Conservation (phyloP, 2,888 invertebrate species). For the Sylvicola cinctus region DNA sequence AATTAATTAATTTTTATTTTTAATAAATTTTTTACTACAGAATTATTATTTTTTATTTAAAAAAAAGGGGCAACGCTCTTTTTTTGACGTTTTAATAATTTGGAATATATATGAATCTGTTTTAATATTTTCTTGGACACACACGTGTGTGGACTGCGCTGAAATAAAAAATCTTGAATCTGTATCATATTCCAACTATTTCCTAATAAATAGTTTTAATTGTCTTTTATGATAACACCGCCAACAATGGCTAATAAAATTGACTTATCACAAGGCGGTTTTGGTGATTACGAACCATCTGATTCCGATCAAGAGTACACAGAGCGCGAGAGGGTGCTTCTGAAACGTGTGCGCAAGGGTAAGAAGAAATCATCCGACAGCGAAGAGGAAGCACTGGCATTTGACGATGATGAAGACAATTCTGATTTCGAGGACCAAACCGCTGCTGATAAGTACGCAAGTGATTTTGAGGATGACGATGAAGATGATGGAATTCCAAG, state of each 20-base stretch:
- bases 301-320: constrained; percentile 56
- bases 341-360: constrained; percentile 36
- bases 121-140: too few relatives aligned
- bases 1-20: too few relatives aligned
- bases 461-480: constrained; percentile 58
- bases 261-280: neutral
- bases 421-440: constrained; percentile 25
- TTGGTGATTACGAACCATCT: constrained; percentile 37
- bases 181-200: too few relatives aligned
- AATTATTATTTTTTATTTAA: too few relatives aligned
- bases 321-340: constrained; percentile 37
- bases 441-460: constrained; percentile 27
- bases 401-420: constrained; percentile 29
- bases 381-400: constrained; percentile 41
- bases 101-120: too few relatives aligned
- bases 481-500: constrained; percentile 52
- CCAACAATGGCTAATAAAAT: constrained; percentile 1
- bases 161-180: too few relatives aligned
- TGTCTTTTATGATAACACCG: too few relatives aligned
- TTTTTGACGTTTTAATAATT: too few relatives aligned
- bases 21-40: too few relatives aligned
- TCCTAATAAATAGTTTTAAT: too few relatives aligned
- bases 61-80: too few relatives aligned
- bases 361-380: constrained; percentile 30
- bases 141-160: too few relatives aligned